phyloP scores from a whole-genome alignment of 1,140 invertebrate genomes.

The Drosophila sulfurigaster region DNA sequence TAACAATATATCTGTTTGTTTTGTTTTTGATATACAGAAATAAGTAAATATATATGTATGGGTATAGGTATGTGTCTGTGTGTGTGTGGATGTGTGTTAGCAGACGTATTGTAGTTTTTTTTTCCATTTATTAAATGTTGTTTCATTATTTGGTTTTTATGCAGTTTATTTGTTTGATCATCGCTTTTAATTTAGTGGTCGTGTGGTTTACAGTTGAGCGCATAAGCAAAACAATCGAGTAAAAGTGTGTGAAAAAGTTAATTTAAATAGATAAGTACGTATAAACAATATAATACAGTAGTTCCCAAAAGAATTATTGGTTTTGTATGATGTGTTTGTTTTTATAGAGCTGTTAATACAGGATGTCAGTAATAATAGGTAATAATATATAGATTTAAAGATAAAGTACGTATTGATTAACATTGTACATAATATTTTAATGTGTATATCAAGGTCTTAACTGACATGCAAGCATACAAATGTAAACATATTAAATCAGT shows the following conservation, averaged over 20 bases:
- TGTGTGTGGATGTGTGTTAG: neutral
- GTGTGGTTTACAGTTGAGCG: conserved; percentile 51
- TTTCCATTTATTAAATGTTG: conserved; percentile 39
- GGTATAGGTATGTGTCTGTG: conserved; percentile 12
- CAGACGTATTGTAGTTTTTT: conserved; percentile 31
- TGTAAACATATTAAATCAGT: neutral
- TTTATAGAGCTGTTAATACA: conserved; percentile 2
- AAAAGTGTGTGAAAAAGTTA: conserved; percentile 38
- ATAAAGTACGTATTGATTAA: neutral
- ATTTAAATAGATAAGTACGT: conserved; percentile 34
- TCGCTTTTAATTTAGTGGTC: conserved; percentile 45
- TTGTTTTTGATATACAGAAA: conserved; percentile 27
- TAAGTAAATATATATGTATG: neutral
- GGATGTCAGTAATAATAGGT: conserved; percentile 2
- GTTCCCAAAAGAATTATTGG: conserved; percentile 2
- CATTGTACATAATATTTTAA: neutral
- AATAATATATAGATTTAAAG: neutral
- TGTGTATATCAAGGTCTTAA: neutral
- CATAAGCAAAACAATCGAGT: conserved; percentile 49
- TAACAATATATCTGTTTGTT: conserved; percentile 30
- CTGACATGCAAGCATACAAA: neutral
- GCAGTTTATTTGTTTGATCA: conserved; percentile 65
- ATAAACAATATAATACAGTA: conserved; percentile 19
- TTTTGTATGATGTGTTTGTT: neutral
- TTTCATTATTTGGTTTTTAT: conserved; percentile 43